Evolutionary conservation across 2,797 vertebrate species (phyloP), one percentile per base, ranked within the genome.

Genomic region (Pagetopsis macropterus): DNA sequence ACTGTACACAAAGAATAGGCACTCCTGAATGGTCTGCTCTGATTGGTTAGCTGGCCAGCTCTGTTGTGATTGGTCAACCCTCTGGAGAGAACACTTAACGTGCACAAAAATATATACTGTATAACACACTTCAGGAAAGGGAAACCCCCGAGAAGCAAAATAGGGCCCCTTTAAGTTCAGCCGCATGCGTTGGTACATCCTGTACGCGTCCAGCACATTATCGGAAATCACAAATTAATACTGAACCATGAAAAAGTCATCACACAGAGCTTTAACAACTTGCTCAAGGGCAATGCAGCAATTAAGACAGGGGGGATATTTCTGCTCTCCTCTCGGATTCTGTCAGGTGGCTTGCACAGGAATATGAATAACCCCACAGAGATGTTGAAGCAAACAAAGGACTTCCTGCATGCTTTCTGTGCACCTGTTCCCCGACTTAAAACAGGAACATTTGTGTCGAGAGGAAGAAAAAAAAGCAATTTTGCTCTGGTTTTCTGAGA

Each of bases 401-500:
- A 77, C 62, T 77, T 76, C 71, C 86, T 74, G 84, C 68, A 21
- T 77, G 79, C 70, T 9, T 76, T 70, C 56, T 65, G 69, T 71
- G 62, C 72, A 83, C 67, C 79, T 85, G 79, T 79, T 84, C 31
- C 70, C 62, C 8, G 65, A 83, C 58, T 84, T 76, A 79, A 86
- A 89, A 81, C 76, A 75, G 78, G 70, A 83, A 74, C 1, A 66
- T 63, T 58, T 83, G 78, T 73, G 72, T 84, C 66, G 66, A 14
- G 49, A 44, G 11, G 9, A n/a, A 19, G 9, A n/a, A 19, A 59
- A 65, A 77, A 65, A 90, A 79, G 82, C 84, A 79, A 91, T 88
- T 88, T 83, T 77, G 66, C 83, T 85, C 78, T 87, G 85, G 70
- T 88, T 85, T 69, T 70, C 75, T 77, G 75, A 89, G 90, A 89